Conservation (phyloP, 37 sponge, comb jelly and placozoan genomes). For the Chondrosia reniformis region DNA sequence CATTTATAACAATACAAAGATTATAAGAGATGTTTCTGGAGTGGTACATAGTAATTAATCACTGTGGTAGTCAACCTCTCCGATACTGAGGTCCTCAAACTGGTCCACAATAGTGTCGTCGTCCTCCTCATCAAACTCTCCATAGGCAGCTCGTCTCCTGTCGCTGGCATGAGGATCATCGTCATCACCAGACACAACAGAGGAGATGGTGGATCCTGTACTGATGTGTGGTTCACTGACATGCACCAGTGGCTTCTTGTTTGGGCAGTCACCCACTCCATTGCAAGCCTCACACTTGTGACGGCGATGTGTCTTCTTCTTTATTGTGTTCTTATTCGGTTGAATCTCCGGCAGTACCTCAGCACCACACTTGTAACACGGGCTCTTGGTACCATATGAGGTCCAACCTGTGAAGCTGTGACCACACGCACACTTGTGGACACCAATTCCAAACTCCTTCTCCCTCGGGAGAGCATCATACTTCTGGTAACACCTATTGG, state of each 20-base stretch:
- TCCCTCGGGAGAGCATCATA: slow-evolving; percentile 25
- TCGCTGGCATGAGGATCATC: neutral
- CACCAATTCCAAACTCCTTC: slow-evolving; percentile 38
- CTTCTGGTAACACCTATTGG: neutral
- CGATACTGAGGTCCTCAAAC: too few relatives aligned
- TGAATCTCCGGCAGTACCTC: neutral
- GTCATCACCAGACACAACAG: neutral
- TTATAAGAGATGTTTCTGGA: too few relatives aligned
- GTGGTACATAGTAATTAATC: too few relatives aligned
- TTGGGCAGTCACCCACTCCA: neutral
- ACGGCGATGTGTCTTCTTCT: neutral
- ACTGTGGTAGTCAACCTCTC: too few relatives aligned
- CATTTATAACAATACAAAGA: too few relatives aligned
- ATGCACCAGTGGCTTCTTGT: slow-evolving; percentile 5
- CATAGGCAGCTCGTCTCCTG: too few relatives aligned
- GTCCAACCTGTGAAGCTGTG: neutral
- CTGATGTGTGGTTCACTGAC: neutral
- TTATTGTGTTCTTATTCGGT: neutral
- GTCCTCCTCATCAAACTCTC: too few relatives aligned
- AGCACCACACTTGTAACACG: neutral
- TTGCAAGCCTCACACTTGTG: neutral
- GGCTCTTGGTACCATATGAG: neutral
- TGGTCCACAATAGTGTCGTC: too few relatives aligned
- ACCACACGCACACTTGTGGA: slow-evolving; percentile 19
- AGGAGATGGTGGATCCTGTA: neutral